A percentile compares a stretch with the other conserved stretches of the same genome.
These are phyloP conservation scores for Actinia equina DNA, from an alignment of 64 coral and sea anemone species.

Conservation along the genomic window DNA sequence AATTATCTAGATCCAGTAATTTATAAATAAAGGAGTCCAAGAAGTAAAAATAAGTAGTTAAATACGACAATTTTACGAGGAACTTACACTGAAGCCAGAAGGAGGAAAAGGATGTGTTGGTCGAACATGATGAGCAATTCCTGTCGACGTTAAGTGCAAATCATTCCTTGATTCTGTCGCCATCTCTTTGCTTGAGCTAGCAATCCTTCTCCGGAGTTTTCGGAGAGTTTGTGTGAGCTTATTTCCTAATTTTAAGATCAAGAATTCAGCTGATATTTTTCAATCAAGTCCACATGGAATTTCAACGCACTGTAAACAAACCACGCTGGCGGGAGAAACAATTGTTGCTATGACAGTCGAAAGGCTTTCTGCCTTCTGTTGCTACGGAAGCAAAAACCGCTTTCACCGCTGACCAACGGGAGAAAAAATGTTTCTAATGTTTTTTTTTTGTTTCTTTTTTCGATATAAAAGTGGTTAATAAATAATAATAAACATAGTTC, in stretches of 20 bases:
- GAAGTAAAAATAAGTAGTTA: not conserved
- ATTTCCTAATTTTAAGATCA: not conserved
- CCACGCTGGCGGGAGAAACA: slow-evolving; percentile 14
- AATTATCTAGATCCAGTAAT: not conserved
- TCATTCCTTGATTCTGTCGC: slow-evolving; percentile 57
- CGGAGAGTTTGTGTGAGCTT: not conserved
- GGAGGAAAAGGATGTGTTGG: slow-evolving; percentile 60
- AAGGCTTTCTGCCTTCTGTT: not conserved
- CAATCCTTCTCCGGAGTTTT: not conserved
- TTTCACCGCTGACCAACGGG: not conserved
- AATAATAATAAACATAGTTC: too few species aligned
- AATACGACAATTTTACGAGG: not conserved
- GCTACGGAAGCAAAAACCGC: not conserved
- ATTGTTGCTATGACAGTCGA: slow-evolving; percentile 28
- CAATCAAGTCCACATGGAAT: not conserved
- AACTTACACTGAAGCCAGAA: slow-evolving; percentile 67
- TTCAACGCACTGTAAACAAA: slow-evolving; percentile 11
- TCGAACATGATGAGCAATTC: slow-evolving; percentile 58
- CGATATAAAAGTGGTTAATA: too few species aligned
- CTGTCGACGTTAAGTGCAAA: slow-evolving; percentile 78
- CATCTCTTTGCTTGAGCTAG: not conserved
- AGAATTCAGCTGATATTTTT: not conserved
- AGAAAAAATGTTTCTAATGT: not conserved
- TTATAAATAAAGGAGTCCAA: not conserved
- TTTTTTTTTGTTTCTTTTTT: too few species aligned